Evolutionary conservation across 2,797 vertebrate genomes (phyloP).

Genomic region (Xenentodon cancila): DNA sequence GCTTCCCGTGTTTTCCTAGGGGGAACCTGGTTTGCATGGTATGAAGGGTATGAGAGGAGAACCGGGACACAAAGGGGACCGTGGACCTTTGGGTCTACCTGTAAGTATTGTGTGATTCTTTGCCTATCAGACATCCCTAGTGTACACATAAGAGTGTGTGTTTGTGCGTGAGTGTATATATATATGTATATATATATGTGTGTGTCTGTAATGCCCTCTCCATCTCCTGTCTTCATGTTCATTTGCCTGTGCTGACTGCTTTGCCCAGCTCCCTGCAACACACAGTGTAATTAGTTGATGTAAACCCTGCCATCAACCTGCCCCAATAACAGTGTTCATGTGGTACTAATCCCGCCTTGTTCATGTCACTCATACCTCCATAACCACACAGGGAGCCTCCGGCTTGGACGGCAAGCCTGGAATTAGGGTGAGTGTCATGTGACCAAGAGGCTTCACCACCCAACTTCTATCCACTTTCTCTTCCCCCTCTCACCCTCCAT

Average conservation of each 20-base stretch:
- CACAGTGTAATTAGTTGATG: slow-evolving; percentile 68
- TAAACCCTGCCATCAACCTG: slow-evolving; percentile 76
- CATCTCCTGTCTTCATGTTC: slow-evolving; percentile 59
- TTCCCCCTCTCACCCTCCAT: slow-evolving; percentile 40
- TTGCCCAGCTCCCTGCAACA: slow-evolving; percentile 55
- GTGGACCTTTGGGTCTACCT: slow-evolving; percentile 97
- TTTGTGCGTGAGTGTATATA: background rate
- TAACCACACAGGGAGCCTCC: slow-evolving; percentile 97
- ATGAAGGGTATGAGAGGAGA: slow-evolving; percentile 96
- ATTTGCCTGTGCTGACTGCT: slow-evolving; percentile 58
- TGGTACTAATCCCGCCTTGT: slow-evolving; percentile 95
- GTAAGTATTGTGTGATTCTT: slow-evolving; percentile 86
- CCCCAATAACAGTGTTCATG: slow-evolving; percentile 83
- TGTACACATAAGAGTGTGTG: slow-evolving; percentile 11
- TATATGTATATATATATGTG: background rate
- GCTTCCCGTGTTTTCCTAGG: slow-evolving; percentile 68
- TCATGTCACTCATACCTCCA: slow-evolving; percentile 96
- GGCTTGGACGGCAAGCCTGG: slow-evolving; percentile 99
- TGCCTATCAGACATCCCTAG: slow-evolving; percentile 12
- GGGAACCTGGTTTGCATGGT: slow-evolving; percentile 96
- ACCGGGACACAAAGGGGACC: slow-evolving; percentile 97
- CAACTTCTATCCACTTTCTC: slow-evolving; percentile 43
- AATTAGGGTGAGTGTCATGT: slow-evolving; percentile 95
- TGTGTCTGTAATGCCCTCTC: slow-evolving; percentile 28
- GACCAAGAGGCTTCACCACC: slow-evolving; percentile 79